These are phyloP conservation scores for Rotaria magnacalcarata DNA, from an alignment of 2,888 invertebrate genomes.

Conservation along the genomic window DNA sequence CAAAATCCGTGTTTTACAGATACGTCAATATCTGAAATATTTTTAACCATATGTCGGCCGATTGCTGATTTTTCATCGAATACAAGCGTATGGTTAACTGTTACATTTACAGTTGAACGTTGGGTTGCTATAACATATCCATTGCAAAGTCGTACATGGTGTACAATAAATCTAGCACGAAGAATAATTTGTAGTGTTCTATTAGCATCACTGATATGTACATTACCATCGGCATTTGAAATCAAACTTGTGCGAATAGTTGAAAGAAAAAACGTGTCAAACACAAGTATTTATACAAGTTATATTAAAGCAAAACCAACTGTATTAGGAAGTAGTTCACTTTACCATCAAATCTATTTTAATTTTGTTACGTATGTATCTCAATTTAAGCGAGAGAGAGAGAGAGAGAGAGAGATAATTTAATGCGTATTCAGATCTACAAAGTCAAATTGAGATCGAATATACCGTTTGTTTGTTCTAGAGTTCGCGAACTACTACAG, in stretches of 20 bases:
- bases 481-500: no score
- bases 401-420: no score
- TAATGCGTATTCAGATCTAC: no score
- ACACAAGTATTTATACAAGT: neutral
- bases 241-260: slow-evolving; percentile 49
- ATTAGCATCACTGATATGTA: slow-evolving; percentile 65
- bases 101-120: slow-evolving; percentile 73
- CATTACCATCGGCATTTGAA: slow-evolving; percentile 70
- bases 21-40: neutral
- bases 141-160: slow-evolving; percentile 67
- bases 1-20: neutral
- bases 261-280: neutral
- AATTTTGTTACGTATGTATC: slow-evolving; percentile 1
- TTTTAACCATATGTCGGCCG: slow-evolving; percentile 63
- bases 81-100: slow-evolving; percentile 71
- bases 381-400: neutral
- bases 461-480: no score
- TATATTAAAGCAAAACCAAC: neutral
- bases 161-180: slow-evolving; percentile 70
- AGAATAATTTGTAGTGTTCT: slow-evolving; percentile 66
- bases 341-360: slow-evolving; percentile 38
- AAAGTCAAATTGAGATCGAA: no score
- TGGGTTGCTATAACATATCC: slow-evolving; percentile 57
- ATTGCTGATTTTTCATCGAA: slow-evolving; percentile 68
- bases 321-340: neutral